Percentiles rank a stretch among this genome's conserved stretches.
These are phyloP conservation scores for Lanius ludovicianus DNA, from an alignment of 2,113 vertebrate species.

Conservation along the genomic window DNA sequence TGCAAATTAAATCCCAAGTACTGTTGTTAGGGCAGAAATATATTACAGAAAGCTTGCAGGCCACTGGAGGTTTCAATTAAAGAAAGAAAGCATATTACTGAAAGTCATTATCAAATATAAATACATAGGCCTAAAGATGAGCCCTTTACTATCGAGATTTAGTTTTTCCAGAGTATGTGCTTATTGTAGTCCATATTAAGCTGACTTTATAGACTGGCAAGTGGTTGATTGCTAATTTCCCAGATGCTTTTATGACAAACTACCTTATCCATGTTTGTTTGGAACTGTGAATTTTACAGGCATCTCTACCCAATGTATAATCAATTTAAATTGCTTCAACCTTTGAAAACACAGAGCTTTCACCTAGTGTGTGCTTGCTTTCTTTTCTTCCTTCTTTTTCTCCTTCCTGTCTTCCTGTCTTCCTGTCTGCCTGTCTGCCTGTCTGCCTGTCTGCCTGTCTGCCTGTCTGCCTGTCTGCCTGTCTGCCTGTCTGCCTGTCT, in stretches of 20 bases:
- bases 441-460: too few species aligned
- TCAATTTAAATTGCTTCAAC: neutral
- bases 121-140: neutral
- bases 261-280: neutral
- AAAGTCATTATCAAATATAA: constrained; percentile 12
- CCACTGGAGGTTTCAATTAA: neutral
- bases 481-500: too few species aligned
- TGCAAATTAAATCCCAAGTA: constrained; percentile 29
- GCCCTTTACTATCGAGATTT: neutral
- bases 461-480: too few species aligned
- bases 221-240: constrained; percentile 5
- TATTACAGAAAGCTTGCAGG: neutral
- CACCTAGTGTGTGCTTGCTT: neutral
- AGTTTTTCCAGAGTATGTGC: neutral
- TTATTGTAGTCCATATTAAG: neutral
- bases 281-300: neutral
- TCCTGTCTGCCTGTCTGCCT: too few species aligned
- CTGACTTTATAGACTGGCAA: neutral
- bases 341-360: neutral
- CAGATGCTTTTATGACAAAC: neutral
- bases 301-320: neutral
- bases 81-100: neutral
- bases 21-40: constrained; percentile 2
- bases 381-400: neutral
- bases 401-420: too few species aligned